Base-by-base conservation (phyloP, 2,888 invertebrate species). In the Muscina levida region DNA sequence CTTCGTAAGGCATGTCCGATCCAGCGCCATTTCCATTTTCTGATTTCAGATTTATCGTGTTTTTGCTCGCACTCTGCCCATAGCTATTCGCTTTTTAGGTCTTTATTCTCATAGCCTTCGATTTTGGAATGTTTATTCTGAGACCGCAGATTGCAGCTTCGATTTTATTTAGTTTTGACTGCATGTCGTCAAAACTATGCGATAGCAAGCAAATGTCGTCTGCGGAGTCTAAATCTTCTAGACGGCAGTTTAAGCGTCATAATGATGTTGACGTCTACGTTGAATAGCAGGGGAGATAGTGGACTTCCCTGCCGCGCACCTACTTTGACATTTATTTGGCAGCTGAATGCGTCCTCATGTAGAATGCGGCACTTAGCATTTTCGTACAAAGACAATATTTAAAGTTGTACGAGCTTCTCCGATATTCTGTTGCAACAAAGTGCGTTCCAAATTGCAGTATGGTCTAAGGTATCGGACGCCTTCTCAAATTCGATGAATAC, bases 351-450 rank as follows among this genome's bases (percentile, higher is more conserved):
- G 44, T 44, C 44, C 44, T 44, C 44, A 11, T 44, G 5, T 13
- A 44, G 44, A 44, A 44, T 44, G 44, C 44, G 44, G n/a, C 10
- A 44, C 44, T 44, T 44, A 44, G 44, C 44, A 44, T 44, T 44
- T 44, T 44, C n/a, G 44, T 44, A 44, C 44, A 44, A 13, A 8
- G 44, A 8, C 44, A 3, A 5, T 5, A 31, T 31, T n/a, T n/a
- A n/a, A 31, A 31, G 31, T 31, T 8, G 6, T 10, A 44, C 11
- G 44, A 44, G 44, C 11, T 44, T 44, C 11, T 44, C 44, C 13
- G 44, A 13, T 44, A 44, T 44, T 44, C 13, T n/a, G 6, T 2
- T 44, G 44, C 44, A 44, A n/a, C 44, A 13, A 44, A 44, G 5
- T 44, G 13, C 44, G 44, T 44, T 44, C 44, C 44, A 44, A 13